Percentiles rank a stretch among this genome's conserved stretches.
These are phyloP conservation scores for Subacronicta megacephala DNA, from an alignment of 2,888 invertebrate species.

Conservation along the genomic window DNA sequence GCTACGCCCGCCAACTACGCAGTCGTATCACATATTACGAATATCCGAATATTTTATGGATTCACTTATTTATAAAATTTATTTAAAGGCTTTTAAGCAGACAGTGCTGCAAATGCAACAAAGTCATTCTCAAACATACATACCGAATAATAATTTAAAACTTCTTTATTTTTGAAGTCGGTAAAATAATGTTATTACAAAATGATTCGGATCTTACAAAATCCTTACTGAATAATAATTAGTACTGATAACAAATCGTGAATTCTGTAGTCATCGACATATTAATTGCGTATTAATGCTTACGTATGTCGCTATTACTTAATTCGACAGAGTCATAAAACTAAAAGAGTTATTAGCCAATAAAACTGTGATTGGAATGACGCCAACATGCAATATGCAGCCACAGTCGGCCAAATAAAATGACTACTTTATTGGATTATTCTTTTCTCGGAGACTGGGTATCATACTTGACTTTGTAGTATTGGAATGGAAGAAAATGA, in stretches of 20 bases:
- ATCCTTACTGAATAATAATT: not conserved
- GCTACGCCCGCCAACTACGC: no score
- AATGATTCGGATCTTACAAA: no score
- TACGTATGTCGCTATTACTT: conserved; percentile 35
- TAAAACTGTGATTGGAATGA: conserved; percentile 69
- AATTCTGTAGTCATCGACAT: not conserved
- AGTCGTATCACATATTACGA: no score
- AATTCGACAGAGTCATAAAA: conserved; percentile 67
- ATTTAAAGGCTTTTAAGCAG: no score
- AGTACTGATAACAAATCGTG: conserved; percentile 6
- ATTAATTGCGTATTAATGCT: conserved; percentile 11
- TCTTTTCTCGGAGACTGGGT: conserved; percentile 29
- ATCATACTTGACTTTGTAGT: conserved; percentile 25
- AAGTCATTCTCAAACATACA: no score
- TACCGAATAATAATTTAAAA: no score
- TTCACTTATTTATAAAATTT: no score
- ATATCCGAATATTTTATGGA: no score
- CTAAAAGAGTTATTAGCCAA: conserved; percentile 72
- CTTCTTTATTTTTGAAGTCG: no score
- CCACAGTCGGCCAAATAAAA: conserved; percentile 52
- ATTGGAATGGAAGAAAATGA: not conserved
- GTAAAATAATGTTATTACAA: no score
- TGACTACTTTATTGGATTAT: conserved; percentile 51
- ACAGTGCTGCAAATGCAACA: no score
- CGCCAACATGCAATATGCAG: conserved; percentile 71